Base-by-base conservation (phyloP, 2,888 invertebrate species). In the Lobophora halterata region DNA sequence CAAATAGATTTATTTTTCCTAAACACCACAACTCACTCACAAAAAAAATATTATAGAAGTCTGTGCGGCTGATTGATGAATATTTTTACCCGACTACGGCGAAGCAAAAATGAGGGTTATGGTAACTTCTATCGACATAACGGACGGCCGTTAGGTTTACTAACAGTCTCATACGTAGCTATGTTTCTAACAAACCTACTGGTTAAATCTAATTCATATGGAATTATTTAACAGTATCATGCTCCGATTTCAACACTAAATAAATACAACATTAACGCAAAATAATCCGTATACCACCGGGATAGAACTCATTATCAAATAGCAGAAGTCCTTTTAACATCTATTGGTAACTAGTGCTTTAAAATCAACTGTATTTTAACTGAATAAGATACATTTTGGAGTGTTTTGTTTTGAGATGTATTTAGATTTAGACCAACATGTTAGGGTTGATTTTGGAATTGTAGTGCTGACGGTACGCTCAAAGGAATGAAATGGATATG, bases 401-500 rank as follows among this genome's bases (percentile, higher is more conserved):
- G 27, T 17, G 5, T 17, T 6, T 29, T 12, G 26, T 32, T 20
- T 19, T 23, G 18, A 16, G n/a, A 28, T 37, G 36, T 30, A 25
- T 25, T 29, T 19, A 12, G 21, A 18, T 21, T 10, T 20, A 21
- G 26, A 5, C 3, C 7, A 11, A 7, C 8, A 7, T 11, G 7
- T 8, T 32, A 31, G 8, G 8, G 31, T 19, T 17, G 26, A 18
- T 17, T 38, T 31, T n/a, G 13, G 17, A 23, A 23, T 9, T 34
- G 19, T 20, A 16, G 7, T n/a, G 5, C 7, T 4, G 6, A 27
- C 14, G 6, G 17, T 36, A 18, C 31, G 36, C n/a, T n/a, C n/a
- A 36, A 42, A 31, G 24, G 31, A 31, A 31, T 36, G 27, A 18
- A 19, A 36, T 42, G 35, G 36, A 36, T 35, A 35, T 36, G 31